Evolutionary conservation across 2,113 vertebrate genomes (phyloP).

Genomic region (Micronycteris hirsuta): DNA sequence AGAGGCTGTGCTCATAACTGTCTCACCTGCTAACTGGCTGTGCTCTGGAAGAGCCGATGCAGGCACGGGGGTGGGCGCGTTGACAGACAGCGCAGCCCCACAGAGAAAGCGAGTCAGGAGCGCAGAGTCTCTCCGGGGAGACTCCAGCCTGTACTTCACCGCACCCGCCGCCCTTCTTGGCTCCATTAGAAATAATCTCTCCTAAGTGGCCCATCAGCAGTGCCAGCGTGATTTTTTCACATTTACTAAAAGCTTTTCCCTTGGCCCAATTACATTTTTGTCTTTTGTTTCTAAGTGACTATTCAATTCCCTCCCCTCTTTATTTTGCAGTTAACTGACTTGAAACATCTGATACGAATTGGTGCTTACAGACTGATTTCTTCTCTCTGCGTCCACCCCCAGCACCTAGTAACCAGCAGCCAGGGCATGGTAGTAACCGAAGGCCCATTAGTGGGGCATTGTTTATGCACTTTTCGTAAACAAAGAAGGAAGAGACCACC

Average conservation of each 20-base stretch:
- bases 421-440: slow-evolving; percentile 20
- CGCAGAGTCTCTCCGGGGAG: not conserved
- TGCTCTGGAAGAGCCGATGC: not conserved
- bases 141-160: not conserved
- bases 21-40: not conserved
- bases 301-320: slow-evolving; percentile 17
- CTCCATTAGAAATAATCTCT: slow-evolving; percentile 70
- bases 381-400: not conserved
- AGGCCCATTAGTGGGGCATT: slow-evolving; percentile 36
- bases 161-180: not conserved
- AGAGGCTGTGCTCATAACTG: not conserved
- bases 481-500: slow-evolving; percentile 43
- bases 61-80: not conserved
- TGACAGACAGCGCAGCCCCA: not conserved
- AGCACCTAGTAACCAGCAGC: not conserved
- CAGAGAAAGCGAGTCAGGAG: not conserved
- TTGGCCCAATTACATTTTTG: slow-evolving; percentile 54
- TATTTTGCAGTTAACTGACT: slow-evolving; percentile 54
- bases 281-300: slow-evolving; percentile 65
- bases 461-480: slow-evolving; percentile 51
- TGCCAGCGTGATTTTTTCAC: slow-evolving; percentile 45
- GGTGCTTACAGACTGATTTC: not conserved
- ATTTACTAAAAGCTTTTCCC: slow-evolving; percentile 72
- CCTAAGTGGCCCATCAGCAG: slow-evolving; percentile 62
- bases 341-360: slow-evolving; percentile 22